Evolutionary conservation across 2,797 vertebrate genomes (phyloP).

Genomic region (Cynopterus sphinx): DNA sequence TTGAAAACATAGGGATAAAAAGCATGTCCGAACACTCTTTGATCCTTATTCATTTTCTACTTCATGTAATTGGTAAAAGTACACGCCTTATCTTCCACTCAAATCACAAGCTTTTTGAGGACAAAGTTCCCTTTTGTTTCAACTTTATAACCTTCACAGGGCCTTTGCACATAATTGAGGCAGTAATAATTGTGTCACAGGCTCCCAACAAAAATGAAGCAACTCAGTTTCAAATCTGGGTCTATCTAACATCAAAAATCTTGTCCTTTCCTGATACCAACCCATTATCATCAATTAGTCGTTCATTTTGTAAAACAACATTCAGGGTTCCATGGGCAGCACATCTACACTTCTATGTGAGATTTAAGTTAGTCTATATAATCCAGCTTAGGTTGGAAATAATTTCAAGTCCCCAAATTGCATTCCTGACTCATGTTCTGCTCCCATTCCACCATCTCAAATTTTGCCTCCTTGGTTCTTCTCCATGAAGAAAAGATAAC

Average conservation of each 20-base stretch:
- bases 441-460: background rate
- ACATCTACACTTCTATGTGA: background rate
- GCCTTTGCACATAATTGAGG: background rate
- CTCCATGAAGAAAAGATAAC: background rate
- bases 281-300: background rate
- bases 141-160: background rate
- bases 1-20: background rate
- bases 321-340: background rate
- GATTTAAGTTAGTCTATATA: background rate
- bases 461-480: background rate
- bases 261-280: background rate
- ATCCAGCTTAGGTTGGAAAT: background rate
- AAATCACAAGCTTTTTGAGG: slow-evolving; percentile 19
- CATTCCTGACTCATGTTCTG: background rate
- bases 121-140: background rate
- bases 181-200: background rate
- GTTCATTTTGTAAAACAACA: background rate
- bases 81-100: background rate
- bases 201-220: background rate
- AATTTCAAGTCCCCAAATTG: background rate
- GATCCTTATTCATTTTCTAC: background rate
- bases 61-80: background rate
- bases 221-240: background rate
- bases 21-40: background rate
- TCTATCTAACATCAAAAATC: background rate